Percentiles rank a stretch among this genome's conserved stretches.
phyloP scores from a whole-genome alignment of 1,140 invertebrate genomes.

The Heliconius himera region DNA sequence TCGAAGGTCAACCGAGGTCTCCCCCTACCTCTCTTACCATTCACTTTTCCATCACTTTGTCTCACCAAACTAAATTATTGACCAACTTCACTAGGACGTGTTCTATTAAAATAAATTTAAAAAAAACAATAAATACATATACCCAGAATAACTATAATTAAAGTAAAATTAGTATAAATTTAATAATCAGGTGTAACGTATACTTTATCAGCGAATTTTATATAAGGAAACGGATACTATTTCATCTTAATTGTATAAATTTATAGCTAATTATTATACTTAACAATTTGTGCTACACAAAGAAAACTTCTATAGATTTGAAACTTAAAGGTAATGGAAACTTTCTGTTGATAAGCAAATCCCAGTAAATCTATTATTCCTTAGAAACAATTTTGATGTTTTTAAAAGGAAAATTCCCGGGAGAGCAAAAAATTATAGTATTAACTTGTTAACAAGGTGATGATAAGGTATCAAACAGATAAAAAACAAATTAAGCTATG shows the following conservation, averaged over 20 bases:
- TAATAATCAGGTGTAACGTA: background rate
- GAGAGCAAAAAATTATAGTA: background rate
- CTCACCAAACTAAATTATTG: too few relatives aligned
- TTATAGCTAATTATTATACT: background rate
- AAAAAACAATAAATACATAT: too few relatives aligned
- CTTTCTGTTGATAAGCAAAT: background rate
- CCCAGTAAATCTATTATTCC: background rate
- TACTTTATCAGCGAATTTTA: background rate
- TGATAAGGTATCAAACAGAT: background rate
- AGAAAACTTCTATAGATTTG: conserved; percentile 1
- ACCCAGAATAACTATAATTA: too few relatives aligned
- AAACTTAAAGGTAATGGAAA: conserved; percentile 2
- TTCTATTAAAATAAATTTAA: too few relatives aligned
- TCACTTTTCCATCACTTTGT: too few relatives aligned
- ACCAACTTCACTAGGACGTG: too few relatives aligned
- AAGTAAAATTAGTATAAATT: background rate
- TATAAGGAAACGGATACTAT: conserved; percentile 4
- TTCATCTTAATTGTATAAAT: background rate
- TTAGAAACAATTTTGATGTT: background rate
- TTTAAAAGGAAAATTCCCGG: background rate
- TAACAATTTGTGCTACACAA: background rate
- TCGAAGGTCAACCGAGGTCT: too few relatives aligned
- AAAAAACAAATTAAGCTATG: background rate
- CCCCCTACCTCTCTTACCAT: too few relatives aligned
- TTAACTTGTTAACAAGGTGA: background rate